These are phyloP conservation scores for Brachionus koreanus DNA, from an alignment of 1,140 invertebrate genomes.

Conservation along the genomic window DNA sequence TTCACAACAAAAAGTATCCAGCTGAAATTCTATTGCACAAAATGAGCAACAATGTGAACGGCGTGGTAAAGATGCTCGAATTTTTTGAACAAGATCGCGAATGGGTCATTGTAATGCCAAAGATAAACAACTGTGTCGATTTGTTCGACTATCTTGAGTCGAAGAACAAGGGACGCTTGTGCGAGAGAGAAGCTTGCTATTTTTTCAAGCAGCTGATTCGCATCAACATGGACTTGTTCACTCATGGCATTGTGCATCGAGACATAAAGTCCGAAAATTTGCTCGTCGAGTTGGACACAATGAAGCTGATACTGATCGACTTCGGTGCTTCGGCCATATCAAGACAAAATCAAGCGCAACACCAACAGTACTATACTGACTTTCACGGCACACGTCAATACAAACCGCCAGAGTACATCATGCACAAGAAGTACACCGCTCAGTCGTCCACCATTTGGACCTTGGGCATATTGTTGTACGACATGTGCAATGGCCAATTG, in stretches of 20 bases:
- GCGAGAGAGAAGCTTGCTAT: constrained; percentile 10
- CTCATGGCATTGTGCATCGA: constrained; percentile 36
- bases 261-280: constrained; percentile 45
- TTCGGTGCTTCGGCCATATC: constrained; percentile 40
- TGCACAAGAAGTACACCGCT: constrained; percentile 6
- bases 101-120: constrained; percentile 41
- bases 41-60: constrained; percentile 15
- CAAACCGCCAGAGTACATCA: constrained; percentile 43
- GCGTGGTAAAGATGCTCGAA: constrained; percentile 33
- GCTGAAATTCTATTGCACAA: constrained; percentile 41
- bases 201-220: constrained; percentile 40
- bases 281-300: constrained; percentile 33
- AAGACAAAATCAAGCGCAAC: constrained; percentile 10
- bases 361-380: constrained; percentile 28
- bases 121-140: constrained; percentile 31
- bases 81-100: constrained; percentile 36
- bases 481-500: constrained; percentile 41
- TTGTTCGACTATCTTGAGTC: constrained; percentile 44
- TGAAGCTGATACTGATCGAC: constrained; percentile 33
- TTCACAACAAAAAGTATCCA: constrained; percentile 44
- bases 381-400: constrained; percentile 44
- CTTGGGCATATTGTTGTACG: constrained; percentile 41
- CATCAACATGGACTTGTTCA: background rate
- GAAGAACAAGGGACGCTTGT: background rate
- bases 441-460: constrained; percentile 42